Conservation (phyloP, 2,797 vertebrate genomes). For the Eurystomus glaucurus region DNA sequence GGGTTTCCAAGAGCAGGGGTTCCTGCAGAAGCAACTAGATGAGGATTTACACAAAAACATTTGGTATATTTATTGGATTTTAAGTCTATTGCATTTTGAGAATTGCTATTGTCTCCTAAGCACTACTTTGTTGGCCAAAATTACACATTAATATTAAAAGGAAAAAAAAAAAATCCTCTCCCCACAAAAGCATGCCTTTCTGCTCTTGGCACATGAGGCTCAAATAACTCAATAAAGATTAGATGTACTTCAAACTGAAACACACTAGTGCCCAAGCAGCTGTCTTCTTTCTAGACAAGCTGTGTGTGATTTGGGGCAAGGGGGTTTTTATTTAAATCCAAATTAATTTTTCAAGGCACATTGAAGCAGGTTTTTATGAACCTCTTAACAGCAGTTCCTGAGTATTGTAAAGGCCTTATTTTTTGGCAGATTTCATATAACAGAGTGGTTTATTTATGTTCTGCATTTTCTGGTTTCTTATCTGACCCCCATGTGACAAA, state of each 20-base stretch:
- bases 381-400: not conserved
- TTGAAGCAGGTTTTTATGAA: slow-evolving; percentile 1
- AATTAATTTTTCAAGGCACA: slow-evolving; percentile 35
- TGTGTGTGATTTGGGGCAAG: slow-evolving; percentile 33
- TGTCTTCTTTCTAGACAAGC: slow-evolving; percentile 52
- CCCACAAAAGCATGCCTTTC: not conserved
- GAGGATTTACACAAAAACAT: not conserved
- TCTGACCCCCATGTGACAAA: not conserved
- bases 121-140: slow-evolving; percentile 6
- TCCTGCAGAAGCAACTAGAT: not conserved
- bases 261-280: slow-evolving; percentile 43
- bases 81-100: slow-evolving; percentile 1
- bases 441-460: not conserved
- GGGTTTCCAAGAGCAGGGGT: not conserved
- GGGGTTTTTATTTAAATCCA: not conserved
- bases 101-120: not conserved
- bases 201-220: not conserved
- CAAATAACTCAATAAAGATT: slow-evolving; percentile 70
- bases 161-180: not conserved
- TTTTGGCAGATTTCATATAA: not conserved
- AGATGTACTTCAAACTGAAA: slow-evolving; percentile 56
- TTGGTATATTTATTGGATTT: not conserved
- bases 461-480: not conserved
- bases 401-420: not conserved
- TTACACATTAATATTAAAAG: slow-evolving; percentile 4